Percentiles rank a stretch among this genome's conserved stretches.
phyloP scores from a whole-genome alignment of 2,888 invertebrate genomes.

The Parnassius glacialis region DNA sequence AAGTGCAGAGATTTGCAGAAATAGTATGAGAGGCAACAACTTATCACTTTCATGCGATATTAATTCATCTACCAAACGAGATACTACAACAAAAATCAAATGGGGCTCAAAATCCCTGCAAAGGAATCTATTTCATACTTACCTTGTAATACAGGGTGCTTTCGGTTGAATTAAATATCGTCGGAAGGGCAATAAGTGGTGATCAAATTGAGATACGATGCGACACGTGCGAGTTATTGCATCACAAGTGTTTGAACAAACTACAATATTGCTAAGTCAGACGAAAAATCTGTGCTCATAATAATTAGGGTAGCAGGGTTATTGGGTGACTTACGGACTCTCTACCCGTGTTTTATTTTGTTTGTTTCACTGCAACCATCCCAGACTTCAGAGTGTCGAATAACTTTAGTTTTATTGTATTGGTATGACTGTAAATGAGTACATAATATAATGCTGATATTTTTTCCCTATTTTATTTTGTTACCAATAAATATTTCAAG shows the following conservation, averaged over 20 bases:
- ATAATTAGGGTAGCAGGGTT: constrained; percentile 23
- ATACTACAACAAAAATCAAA: constrained; percentile 37
- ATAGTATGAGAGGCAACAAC: constrained; percentile 33
- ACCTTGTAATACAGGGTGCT: constrained; percentile 15
- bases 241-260: constrained; percentile 75
- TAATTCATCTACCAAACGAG: constrained; percentile 59
- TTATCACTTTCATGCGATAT: constrained; percentile 61
- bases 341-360: constrained; percentile 2
- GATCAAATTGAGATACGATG: constrained; percentile 74
- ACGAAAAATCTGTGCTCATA: constrained; percentile 54
- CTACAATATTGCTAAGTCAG: constrained; percentile 73
- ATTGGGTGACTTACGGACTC: constrained; percentile 20
- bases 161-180: constrained; percentile 31
- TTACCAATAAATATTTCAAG: no score
- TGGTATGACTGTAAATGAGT: no score
- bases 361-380: not conserved
- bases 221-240: constrained; percentile 76
- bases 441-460: no score
- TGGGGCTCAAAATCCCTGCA: constrained; percentile 23
- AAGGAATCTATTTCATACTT: constrained; percentile 28
- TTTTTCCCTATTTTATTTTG: no score
- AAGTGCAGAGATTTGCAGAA: no score
- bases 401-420: no score
- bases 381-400: not conserved
- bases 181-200: constrained; percentile 44